These are phyloP conservation scores for Neofelis nebulosa DNA, from an alignment of 2,113 vertebrate genomes.

Conservation along the genomic window DNA sequence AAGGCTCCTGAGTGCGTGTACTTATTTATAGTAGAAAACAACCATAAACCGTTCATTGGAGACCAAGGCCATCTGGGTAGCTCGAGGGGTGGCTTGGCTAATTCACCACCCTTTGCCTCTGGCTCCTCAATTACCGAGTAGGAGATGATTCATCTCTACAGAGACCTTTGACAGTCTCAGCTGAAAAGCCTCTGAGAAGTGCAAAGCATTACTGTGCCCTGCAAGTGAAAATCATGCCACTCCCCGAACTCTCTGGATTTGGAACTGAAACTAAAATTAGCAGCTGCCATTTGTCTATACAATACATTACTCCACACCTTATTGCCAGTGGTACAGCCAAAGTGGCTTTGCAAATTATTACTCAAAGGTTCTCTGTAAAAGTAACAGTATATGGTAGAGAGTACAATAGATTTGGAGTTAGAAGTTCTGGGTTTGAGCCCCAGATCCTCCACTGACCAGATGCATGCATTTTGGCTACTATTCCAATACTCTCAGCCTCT, in stretches of 20 bases:
- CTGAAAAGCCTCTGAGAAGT: not conserved
- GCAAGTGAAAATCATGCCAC: not conserved
- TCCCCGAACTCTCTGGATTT: not conserved
- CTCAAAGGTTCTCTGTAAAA: not conserved
- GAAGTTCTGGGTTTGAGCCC: not conserved
- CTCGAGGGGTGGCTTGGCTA: not conserved
- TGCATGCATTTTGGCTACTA: not conserved
- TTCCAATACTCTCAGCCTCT: not conserved
- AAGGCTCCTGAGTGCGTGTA: not conserved
- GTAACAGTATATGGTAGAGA: not conserved
- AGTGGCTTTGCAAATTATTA: not conserved
- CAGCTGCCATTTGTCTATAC: not conserved
- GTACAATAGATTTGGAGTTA: not conserved
- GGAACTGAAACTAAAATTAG: not conserved
- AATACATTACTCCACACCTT: not conserved
- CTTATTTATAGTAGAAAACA: not conserved
- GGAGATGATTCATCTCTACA: constrained; percentile 1
- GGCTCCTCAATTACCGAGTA: not conserved
- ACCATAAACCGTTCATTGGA: not conserved
- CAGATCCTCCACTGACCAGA: not conserved
- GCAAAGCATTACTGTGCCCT: not conserved
- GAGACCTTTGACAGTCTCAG: constrained; percentile 1
- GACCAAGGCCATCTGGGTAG: not conserved
- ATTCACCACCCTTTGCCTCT: constrained; percentile 9
- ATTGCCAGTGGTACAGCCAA: not conserved